Evolutionary conservation across 2,888 invertebrate species (phyloP).

Genomic region (Catocala sponsa): DNA sequence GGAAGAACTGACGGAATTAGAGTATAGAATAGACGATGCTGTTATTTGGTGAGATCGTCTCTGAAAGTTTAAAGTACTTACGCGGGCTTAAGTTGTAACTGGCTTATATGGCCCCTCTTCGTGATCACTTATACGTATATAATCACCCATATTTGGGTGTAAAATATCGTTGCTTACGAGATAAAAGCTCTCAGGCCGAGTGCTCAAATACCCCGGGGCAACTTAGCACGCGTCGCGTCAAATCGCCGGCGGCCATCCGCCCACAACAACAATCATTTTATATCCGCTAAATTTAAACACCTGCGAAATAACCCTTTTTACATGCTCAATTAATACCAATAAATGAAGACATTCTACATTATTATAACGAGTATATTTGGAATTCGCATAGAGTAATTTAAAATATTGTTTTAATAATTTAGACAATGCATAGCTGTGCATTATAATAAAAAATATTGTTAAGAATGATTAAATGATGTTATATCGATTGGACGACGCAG

Average conservation of each 20-base stretch:
- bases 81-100: not conserved
- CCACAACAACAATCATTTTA: constrained; percentile 45
- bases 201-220: constrained; percentile 25
- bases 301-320: constrained; percentile 28
- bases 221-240: constrained; percentile 44
- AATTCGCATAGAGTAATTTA: not conserved
- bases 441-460: too few species aligned
- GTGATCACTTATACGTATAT: constrained; percentile 19
- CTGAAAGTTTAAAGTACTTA: constrained; percentile 1
- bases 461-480: too few species aligned
- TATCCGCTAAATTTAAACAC: constrained; percentile 43
- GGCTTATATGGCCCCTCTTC: constrained; percentile 16
- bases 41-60: not conserved
- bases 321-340: constrained; percentile 20
- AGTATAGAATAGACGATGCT: not conserved
- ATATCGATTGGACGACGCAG: too few species aligned
- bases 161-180: constrained; percentile 32
- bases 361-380: not conserved
- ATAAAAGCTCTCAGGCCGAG: constrained; percentile 26
- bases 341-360: constrained; percentile 2
- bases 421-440: too few species aligned
- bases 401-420: not conserved
- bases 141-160: constrained; percentile 26
- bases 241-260: constrained; percentile 42
- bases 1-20: too few species aligned